Percentiles rank a stretch among this genome's conserved stretches.
These are phyloP conservation scores for Torymus auratus DNA, from an alignment of 2,888 invertebrate species.

Conservation along the genomic window DNA sequence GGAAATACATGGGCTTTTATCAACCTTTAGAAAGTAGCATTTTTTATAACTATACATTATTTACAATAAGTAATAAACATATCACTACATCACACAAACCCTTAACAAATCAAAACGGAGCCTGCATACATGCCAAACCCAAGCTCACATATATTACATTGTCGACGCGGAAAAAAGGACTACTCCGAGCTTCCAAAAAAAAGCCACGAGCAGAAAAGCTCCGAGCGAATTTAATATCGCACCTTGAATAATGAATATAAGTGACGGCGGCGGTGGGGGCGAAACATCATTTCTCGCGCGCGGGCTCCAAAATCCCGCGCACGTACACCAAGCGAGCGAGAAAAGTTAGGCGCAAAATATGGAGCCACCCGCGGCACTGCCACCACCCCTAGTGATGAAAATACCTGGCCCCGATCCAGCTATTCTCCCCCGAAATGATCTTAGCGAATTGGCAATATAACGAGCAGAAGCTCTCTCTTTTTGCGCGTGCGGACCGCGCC, in stretches of 20 bases:
- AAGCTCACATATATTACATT: too few relatives aligned
- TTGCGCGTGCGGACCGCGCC: constrained; percentile 4
- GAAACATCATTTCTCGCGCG: constrained; percentile 50
- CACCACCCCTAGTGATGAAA: constrained; percentile 38
- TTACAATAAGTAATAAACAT: too few relatives aligned
- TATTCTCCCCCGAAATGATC: constrained; percentile 55
- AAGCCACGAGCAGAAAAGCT: neutral
- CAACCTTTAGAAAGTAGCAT: too few relatives aligned
- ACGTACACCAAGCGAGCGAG: constrained; percentile 16
- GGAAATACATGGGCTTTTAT: too few relatives aligned
- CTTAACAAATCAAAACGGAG: too few relatives aligned
- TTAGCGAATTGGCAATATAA: constrained; percentile 61
- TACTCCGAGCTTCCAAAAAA: neutral
- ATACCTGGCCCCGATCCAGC: constrained; percentile 60
- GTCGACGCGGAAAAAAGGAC: too few relatives aligned
- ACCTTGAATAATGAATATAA: constrained; percentile 42
- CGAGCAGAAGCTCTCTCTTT: constrained; percentile 39
- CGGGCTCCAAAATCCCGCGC: constrained; percentile 40
- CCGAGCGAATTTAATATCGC: constrained; percentile 47
- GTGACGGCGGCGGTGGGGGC: neutral
- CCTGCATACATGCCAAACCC: too few relatives aligned
- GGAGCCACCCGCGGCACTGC: constrained; percentile 11
- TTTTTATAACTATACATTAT: too few relatives aligned
- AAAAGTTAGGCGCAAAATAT: constrained; percentile 54
- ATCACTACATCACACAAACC: too few relatives aligned